These are phyloP conservation scores for Prosopocoilus inquinatus DNA, from an alignment of 2,888 invertebrate genomes.

Conservation along the genomic window DNA sequence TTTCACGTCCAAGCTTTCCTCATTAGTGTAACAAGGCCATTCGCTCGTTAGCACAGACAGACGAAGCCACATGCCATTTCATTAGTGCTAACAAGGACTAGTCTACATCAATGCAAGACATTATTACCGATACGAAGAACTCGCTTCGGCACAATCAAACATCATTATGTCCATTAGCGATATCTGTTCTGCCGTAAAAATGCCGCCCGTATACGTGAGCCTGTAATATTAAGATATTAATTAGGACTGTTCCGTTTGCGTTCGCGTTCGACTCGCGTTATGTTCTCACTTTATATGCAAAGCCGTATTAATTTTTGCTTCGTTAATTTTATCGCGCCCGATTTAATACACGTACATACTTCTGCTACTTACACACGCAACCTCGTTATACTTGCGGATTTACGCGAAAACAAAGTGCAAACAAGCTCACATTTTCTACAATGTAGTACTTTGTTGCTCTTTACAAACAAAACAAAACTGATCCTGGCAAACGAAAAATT, in stretches of 20 bases:
- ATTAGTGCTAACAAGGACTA: constrained; percentile 47
- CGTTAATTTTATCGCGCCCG: too few species aligned
- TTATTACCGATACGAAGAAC: constrained; percentile 29
- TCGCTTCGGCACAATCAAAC: constrained; percentile 21
- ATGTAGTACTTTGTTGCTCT: too few species aligned
- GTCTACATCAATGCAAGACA: constrained; percentile 36
- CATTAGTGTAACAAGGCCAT: constrained; percentile 49
- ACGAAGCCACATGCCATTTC: constrained; percentile 47
- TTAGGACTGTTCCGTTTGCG: constrained; percentile 7
- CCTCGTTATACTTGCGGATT: too few species aligned
- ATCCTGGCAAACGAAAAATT: too few species aligned
- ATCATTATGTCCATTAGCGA: constrained; percentile 25
- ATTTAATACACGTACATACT: too few species aligned
- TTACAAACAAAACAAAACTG: too few species aligned
- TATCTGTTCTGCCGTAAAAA: constrained; percentile 25
- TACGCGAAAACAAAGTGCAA: too few species aligned
- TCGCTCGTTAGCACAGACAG: constrained; percentile 22
- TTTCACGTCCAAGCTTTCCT: constrained; percentile 49
- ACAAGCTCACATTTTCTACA: too few species aligned
- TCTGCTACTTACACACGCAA: too few species aligned
- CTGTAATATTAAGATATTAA: constrained; percentile 22
- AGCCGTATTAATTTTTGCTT: too few species aligned
- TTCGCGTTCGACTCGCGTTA: too few species aligned
- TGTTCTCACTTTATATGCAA: too few species aligned
- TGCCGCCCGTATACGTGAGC: constrained; percentile 12